Evolutionary conservation across 2,797 vertebrate species (phyloP).

Genomic region (Notolabrus celidotus): DNA sequence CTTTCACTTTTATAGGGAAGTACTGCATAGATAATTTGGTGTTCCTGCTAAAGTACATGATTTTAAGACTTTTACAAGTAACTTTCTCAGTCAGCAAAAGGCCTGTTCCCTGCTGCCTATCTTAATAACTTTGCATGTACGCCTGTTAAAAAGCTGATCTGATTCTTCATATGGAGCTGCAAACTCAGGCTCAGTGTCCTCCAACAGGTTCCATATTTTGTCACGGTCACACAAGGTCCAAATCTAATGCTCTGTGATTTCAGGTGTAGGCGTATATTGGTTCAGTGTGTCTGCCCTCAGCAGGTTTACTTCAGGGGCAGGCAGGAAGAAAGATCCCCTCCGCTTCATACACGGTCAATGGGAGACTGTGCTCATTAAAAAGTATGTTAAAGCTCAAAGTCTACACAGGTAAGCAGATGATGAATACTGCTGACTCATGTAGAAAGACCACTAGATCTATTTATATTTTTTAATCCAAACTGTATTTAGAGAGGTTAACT

Average conservation of each 20-base stretch:
- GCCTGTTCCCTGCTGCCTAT: slow-evolving; percentile 36
- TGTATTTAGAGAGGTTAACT: neutral
- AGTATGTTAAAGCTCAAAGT: neutral
- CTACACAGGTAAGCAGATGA: neutral
- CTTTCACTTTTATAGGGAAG: neutral
- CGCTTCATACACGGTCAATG: neutral
- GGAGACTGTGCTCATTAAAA: neutral
- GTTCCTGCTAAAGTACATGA: neutral
- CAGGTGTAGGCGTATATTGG: slow-evolving; percentile 45
- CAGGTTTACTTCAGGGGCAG: slow-evolving; percentile 31
- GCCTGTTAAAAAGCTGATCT: slow-evolving; percentile 49
- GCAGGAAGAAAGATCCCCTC: slow-evolving; percentile 12
- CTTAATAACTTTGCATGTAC: slow-evolving; percentile 28
- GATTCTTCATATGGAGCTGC: slow-evolving; percentile 63
- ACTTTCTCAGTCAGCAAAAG: neutral
- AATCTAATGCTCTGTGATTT: slow-evolving; percentile 59
- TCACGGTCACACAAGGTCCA: slow-evolving; percentile 56
- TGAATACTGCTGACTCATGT: slow-evolving; percentile 16
- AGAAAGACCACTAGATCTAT: no score
- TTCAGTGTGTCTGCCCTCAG: slow-evolving; percentile 48
- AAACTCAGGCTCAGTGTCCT: slow-evolving; percentile 32
- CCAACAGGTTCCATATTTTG: slow-evolving; percentile 69
- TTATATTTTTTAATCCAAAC: no score
- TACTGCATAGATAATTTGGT: neutral
- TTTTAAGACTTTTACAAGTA: neutral